Evolutionary conservation across 37 sponge, comb jelly and placozoan genomes (phyloP), one percentile per base, ranked within the genome.

Genomic region (Cliona cf. orientalis): DNA sequence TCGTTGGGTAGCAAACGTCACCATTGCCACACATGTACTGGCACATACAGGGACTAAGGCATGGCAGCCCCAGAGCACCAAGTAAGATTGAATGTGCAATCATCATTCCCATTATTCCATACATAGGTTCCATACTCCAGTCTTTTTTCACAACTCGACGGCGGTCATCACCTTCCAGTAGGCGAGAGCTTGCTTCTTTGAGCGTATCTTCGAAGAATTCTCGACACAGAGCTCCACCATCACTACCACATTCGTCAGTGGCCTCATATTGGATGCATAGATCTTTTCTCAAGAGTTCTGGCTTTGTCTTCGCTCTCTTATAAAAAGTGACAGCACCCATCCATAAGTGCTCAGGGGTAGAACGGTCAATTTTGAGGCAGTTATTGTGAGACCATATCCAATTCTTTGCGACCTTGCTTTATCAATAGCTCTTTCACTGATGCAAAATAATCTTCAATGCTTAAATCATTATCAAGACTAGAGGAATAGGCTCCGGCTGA

Each of bases 41-140:
- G 28, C 41, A 79, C 14, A 87, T 59, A 4, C 26, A 35, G 29
- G 46, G 69, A 45, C 87, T 72, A 7, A 86, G 46, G 46, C 42
- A 63, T 7, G 75, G 66, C 32, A 80, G 41, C 1, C 67, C 75
- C 21, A 75, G 87, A 11, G 80, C 87, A 34, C 33, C 74, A 32
- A 75, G 88, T 19, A 80, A 12, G 39, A 87, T 69, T 21, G 88
- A 87, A 68, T 87, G 88, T 31, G 53, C 77, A 42, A 87, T 22
- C 32, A 87, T 4, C 76, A 87, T 74, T 42, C 88, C 88, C 39
- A 53, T 43, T 2, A 81, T 37, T 68, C 81, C 78, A 46, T 67
- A 87, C 7, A 42, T 0, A 5, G 56, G 28, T 43, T 87, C 82
- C 33, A 80, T 22, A 2, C 46, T 45, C 25, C 21, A 31, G 29